These are phyloP conservation scores for Micrasema minimum DNA, from an alignment of 1,140 invertebrate genomes.

Conservation along the genomic window DNA sequence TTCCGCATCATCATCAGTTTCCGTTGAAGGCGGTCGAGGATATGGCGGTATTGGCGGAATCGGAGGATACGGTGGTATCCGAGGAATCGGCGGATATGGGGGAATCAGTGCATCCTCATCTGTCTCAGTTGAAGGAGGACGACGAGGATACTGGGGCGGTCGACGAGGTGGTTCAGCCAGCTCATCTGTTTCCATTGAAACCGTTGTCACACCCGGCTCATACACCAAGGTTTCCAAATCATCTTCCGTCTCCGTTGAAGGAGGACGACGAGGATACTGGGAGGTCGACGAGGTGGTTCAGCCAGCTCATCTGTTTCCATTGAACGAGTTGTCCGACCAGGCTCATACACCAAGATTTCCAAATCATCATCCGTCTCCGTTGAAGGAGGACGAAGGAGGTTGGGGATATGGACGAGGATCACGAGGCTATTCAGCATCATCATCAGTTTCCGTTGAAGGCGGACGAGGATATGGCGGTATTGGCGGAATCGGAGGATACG, in stretches of 20 bases:
- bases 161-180: conserved; percentile 7
- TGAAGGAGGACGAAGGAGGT: conserved; percentile 21
- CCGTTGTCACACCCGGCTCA: background rate
- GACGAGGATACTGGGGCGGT: conserved; percentile 16
- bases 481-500: background rate
- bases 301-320: background rate
- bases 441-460: background rate
- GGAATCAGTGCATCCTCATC: background rate
- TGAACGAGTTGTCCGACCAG: conserved; percentile 4
- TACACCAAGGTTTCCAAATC: conserved; percentile 14
- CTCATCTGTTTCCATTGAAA: conserved; percentile 4
- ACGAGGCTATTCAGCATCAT: no score
- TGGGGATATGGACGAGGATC: background rate
- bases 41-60: background rate
- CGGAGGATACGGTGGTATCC: conserved; percentile 11
- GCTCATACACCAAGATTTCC: background rate
- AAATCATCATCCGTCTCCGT: conserved; percentile 15
- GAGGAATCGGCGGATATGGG: background rate
- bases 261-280: conserved; percentile 4
- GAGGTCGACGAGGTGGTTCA: conserved; percentile 18
- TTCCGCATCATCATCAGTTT: conserved; percentile 1
- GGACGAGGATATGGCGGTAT: conserved; percentile 9
- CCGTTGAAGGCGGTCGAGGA: conserved; percentile 12
- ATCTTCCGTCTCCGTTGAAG: conserved; percentile 7
- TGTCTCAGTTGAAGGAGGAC: conserved; percentile 13